Conservation (phyloP, 2,797 vertebrate genomes). For the Siniperca scherzeri region DNA sequence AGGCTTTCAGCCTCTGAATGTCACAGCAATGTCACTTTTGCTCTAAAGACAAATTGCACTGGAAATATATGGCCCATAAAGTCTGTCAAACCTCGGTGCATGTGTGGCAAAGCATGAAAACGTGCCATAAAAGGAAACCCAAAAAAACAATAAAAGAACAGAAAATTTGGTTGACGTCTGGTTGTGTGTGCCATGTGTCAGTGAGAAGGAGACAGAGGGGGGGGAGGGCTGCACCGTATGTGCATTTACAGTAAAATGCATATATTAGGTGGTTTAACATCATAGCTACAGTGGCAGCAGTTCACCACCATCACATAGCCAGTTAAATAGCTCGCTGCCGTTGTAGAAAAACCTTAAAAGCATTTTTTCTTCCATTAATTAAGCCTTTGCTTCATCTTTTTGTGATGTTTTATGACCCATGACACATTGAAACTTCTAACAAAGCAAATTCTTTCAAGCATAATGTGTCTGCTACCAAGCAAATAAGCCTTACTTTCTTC, state of each 20-base stretch:
- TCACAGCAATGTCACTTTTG: conserved; percentile 79
- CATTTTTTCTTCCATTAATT: conserved; percentile 40
- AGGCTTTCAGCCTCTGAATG: conserved; percentile 79
- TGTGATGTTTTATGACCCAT: conserved; percentile 72
- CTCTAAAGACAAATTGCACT: conserved; percentile 86
- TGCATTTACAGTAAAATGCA: conserved; percentile 33
- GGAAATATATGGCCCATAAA: conserved; percentile 86
- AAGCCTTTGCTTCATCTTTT: conserved; percentile 52
- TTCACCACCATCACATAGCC: conserved; percentile 28
- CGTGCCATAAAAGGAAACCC: conserved; percentile 65
- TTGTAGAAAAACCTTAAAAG: conserved; percentile 11
- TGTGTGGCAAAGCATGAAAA: conserved; percentile 81
- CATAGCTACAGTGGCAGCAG: conserved; percentile 21
- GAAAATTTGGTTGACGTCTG: conserved; percentile 58
- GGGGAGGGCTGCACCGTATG: conserved; percentile 17
- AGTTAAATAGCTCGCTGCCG: conserved; percentile 20
- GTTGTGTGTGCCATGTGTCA: conserved; percentile 64
- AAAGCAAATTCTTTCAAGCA: conserved; percentile 55
- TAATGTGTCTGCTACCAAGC: conserved; percentile 44
- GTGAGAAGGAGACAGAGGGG: conserved; percentile 13
- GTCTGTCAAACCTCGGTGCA: conserved; percentile 81
- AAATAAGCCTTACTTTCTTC: conserved; percentile 51
- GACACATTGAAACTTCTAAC: conserved; percentile 56
- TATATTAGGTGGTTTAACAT: conserved; percentile 49
- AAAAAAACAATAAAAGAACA: conserved; percentile 34